phyloP scores from a whole-genome alignment of 2,797 vertebrate genomes.

The Cirrhinus molitorella region DNA sequence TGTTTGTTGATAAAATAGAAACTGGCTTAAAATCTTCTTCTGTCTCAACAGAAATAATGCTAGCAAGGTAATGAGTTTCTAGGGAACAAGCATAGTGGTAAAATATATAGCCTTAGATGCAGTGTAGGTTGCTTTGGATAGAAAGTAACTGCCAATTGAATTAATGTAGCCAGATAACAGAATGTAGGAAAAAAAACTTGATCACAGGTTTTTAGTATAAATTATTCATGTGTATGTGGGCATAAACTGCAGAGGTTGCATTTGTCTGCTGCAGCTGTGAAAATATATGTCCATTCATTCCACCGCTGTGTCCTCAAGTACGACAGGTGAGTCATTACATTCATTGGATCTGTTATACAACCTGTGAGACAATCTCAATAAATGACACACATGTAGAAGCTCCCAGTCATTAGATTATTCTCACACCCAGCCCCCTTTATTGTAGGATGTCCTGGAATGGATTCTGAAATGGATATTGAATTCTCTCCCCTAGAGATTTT shows the following conservation, averaged over 20 bases:
- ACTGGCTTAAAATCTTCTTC: no score
- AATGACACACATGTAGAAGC: slow-evolving; percentile 53
- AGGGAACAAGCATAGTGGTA: not conserved
- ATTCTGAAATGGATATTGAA: slow-evolving; percentile 74
- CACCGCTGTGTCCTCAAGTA: not conserved
- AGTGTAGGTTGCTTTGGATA: not conserved
- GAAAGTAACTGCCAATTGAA: not conserved
- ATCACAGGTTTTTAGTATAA: not conserved
- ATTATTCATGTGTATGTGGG: slow-evolving; percentile 9
- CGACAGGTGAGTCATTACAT: slow-evolving; percentile 42
- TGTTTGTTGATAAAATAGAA: no score
- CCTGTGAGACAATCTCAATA: slow-evolving; percentile 58
- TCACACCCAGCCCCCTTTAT: slow-evolving; percentile 64
- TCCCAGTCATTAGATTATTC: slow-evolving; percentile 46
- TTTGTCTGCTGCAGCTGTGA: not conserved
- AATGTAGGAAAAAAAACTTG: not conserved
- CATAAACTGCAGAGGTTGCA: slow-evolving; percentile 11
- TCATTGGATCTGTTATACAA: slow-evolving; percentile 49
- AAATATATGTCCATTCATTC: slow-evolving; percentile 18
- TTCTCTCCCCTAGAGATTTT: slow-evolving; percentile 72
- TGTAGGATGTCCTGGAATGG: slow-evolving; percentile 69
- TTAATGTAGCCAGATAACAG: not conserved
- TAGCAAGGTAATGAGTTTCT: not conserved
- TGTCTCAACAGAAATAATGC: not conserved
- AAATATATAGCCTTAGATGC: not conserved